Conservation (phyloP, 2,797 vertebrate genomes). For the Gymnoscopelus braueri region DNA sequence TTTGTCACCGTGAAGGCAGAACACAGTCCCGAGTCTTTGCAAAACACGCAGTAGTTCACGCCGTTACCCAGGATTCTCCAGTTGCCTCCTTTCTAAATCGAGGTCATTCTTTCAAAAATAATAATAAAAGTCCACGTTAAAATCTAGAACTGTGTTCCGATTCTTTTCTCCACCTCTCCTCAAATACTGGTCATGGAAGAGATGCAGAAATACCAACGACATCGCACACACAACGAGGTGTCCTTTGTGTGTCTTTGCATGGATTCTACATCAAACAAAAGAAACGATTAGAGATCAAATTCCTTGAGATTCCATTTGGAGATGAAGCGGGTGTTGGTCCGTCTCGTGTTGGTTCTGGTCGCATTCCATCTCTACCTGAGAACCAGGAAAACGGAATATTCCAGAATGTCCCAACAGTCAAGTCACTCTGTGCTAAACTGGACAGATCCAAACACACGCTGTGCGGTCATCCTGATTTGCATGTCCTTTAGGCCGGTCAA, state of each 20-base stretch:
- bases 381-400: slow-evolving; percentile 16
- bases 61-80: background rate
- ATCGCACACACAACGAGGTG: background rate
- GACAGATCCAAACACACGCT: background rate
- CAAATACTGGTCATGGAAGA: background rate
- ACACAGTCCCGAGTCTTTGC: background rate
- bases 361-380: background rate
- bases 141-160: slow-evolving; percentile 3
- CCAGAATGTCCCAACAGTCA: slow-evolving; percentile 13
- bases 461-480: background rate
- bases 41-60: slow-evolving; percentile 2
- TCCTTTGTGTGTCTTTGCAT: background rate
- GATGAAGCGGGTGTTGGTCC: background rate
- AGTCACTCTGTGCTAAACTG: background rate
- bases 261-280: background rate
- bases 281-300: background rate
- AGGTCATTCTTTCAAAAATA: slow-evolving; percentile 19
- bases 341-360: background rate
- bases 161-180: no score
- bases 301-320: background rate
- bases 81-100: slow-evolving; percentile 1
- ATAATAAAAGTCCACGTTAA: slow-evolving; percentile 19
- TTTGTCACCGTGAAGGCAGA: background rate
- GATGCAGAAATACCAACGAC: background rate
- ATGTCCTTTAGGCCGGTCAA: background rate